Percentiles rank a stretch among this genome's conserved stretches.
Evolutionary conservation across 2,797 vertebrate species (phyloP).

Genomic region (Falco novaeseelandiae): DNA sequence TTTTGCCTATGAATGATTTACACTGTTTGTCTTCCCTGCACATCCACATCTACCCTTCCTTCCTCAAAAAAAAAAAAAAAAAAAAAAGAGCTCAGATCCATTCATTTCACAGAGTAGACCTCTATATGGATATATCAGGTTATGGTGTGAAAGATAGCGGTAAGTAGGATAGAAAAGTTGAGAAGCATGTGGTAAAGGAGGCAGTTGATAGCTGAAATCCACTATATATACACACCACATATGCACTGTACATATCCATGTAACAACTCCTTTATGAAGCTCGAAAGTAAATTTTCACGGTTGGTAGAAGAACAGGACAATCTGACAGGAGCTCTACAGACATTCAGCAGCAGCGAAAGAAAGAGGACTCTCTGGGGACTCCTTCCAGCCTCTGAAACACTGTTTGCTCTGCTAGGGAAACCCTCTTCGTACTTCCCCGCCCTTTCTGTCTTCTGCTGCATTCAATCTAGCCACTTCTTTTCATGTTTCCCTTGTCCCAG

Average conservation of each 20-base stretch:
- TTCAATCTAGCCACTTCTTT: not conserved
- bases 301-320: not conserved
- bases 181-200: not conserved
- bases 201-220: not conserved
- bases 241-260: no score
- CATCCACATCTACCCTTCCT: no score
- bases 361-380: not conserved
- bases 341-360: not conserved
- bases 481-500: not conserved
- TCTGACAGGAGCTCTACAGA: not conserved
- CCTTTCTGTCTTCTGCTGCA: not conserved
- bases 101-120: not conserved
- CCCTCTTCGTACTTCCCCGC: not conserved
- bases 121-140: not conserved
- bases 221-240: not conserved
- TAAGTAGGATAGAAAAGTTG: not conserved
- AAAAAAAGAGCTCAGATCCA: not conserved
- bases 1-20: not conserved
- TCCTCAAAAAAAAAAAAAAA: fast-evolving
- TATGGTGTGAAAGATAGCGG: not conserved
- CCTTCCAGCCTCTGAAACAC: not conserved
- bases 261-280: not conserved
- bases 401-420: not conserved
- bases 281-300: not conserved
- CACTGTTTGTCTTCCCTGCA: not conserved